A percentile compares a stretch with the other conserved stretches of the same genome.
Conservation (phyloP, 2,888 invertebrate genomes). For the Arge pagana region DNA sequence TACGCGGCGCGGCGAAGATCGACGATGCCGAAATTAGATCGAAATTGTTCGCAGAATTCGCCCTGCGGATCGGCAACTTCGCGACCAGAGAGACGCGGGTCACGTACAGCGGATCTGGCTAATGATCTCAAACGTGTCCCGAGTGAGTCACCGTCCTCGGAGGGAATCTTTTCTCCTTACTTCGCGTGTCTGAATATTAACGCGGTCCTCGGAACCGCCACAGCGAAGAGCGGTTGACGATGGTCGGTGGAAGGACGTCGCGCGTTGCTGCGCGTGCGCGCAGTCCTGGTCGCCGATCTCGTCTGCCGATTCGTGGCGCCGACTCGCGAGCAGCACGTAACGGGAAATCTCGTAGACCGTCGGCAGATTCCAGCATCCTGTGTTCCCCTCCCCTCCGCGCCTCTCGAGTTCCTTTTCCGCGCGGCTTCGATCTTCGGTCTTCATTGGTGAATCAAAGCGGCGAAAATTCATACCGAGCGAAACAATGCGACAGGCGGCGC, state of each 20-base stretch:
- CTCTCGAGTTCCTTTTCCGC: neutral
- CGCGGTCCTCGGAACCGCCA: neutral
- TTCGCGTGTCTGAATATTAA: slow-evolving; percentile 8
- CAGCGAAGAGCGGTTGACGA: neutral
- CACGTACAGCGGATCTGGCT: slow-evolving; percentile 20
- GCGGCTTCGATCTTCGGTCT: neutral
- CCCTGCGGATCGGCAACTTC: neutral
- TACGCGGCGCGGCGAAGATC: no score
- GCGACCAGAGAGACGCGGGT: neutral
- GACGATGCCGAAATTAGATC: slow-evolving; percentile 14
- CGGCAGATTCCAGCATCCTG: slow-evolving; percentile 53
- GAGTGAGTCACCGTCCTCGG: slow-evolving; percentile 16
- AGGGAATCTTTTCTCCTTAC: slow-evolving; percentile 1
- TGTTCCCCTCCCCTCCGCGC: slow-evolving; percentile 26
- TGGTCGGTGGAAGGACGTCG: neutral
- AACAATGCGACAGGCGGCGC: neutral
- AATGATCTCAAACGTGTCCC: slow-evolving; percentile 22
- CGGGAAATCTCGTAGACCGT: slow-evolving; percentile 55
- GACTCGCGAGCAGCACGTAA: slow-evolving; percentile 44
- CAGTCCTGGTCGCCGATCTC: slow-evolving; percentile 9
- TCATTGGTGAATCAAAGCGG: neutral
- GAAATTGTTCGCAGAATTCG: slow-evolving; percentile 21
- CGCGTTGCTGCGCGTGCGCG: neutral
- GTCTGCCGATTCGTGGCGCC: slow-evolving; percentile 23
- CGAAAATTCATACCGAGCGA: neutral